Evolutionary conservation across 2,113 vertebrate species (phyloP), one percentile per base, ranked within the genome.

Genomic region (Microcebus griseorufus): DNA sequence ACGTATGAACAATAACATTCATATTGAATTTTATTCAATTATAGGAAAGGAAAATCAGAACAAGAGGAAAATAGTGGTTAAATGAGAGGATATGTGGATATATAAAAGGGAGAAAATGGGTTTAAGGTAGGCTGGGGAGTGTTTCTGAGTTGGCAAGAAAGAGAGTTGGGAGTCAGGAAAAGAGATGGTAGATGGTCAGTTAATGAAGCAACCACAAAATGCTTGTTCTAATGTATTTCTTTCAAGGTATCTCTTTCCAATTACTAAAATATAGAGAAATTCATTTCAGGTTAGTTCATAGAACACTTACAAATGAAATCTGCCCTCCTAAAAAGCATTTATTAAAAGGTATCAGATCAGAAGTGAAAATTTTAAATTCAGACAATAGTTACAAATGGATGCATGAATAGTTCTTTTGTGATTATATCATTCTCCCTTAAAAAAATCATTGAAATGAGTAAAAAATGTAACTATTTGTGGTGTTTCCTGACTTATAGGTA

Each of bases 331-430:
- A 97, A 53, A 91, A 94, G 60, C 34, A 90, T 97, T 96, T 96
- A 72, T 84, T 94, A 97, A 87, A 98, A 97, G 90, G 86, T 98
- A 90, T 98, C 96, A 96, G 92, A 97, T 93, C 79, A 97, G 65
- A 55, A 45, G 32, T 85, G 81, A 93, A 97, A 93, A 90, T 88
- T 88, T 98, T 97, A 92, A 98, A 96, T 97, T 97, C 88, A 97
- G 87, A 94, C 81, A 45, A 27, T 34, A 97, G 86, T 64, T 93
- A 55, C 83, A 83, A 97, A 95, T 25, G 89, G 78, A 64, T 64
- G 53, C 12, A 84, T 96, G 93, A 97, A 97, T 96, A 89, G 75
- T 65, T 83, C 96, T 93, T 98, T 91, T 98, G 97, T 96, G 83
- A 95, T 70, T 72, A 42, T 96, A 95, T 92, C 88, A 97, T 90